Evolutionary conservation across 2,888 invertebrate genomes (phyloP).

Genomic region (Eupeodes luniger): DNA sequence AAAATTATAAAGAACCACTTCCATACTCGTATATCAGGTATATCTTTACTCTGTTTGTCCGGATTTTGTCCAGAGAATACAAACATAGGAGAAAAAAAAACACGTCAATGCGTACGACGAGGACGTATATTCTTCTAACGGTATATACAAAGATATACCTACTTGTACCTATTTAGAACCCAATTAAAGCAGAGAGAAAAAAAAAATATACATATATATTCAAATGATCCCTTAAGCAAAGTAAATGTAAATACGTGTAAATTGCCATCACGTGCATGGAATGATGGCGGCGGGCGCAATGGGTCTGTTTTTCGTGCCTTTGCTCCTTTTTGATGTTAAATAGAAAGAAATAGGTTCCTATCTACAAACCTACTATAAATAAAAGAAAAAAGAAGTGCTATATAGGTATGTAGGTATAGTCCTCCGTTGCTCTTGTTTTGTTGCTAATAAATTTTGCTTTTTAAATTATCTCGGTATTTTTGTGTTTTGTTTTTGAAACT

Average conservation of each 20-base stretch:
- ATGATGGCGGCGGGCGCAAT: conserved; percentile 12
- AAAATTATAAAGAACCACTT: background rate
- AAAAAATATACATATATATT: conserved; percentile 24
- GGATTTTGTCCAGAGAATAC: background rate
- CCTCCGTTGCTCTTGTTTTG: conserved; percentile 34
- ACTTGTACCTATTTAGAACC: conserved; percentile 32
- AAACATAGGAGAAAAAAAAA: background rate
- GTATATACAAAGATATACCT: background rate
- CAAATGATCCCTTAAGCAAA: conserved; percentile 68
- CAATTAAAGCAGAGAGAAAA: conserved; percentile 62
- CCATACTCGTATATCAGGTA: too few relatives aligned
- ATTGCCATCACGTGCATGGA: conserved; percentile 50
- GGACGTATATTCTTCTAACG: background rate
- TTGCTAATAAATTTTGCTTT: conserved; percentile 70
- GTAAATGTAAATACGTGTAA: conserved; percentile 75
- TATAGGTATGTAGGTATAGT: too few relatives aligned
- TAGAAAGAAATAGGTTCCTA: background rate
- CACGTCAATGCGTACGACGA: conserved; percentile 1
- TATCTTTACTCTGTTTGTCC: background rate
- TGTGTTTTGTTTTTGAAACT: background rate
- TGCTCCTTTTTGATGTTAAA: background rate
- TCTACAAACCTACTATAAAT: conserved; percentile 9
- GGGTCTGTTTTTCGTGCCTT: conserved; percentile 3
- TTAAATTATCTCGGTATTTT: conserved; percentile 44
- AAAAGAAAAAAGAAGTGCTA: conserved; percentile 21